Base-by-base conservation (phyloP, 1,140 invertebrate genomes). In the Drosophila repleta region DNA sequence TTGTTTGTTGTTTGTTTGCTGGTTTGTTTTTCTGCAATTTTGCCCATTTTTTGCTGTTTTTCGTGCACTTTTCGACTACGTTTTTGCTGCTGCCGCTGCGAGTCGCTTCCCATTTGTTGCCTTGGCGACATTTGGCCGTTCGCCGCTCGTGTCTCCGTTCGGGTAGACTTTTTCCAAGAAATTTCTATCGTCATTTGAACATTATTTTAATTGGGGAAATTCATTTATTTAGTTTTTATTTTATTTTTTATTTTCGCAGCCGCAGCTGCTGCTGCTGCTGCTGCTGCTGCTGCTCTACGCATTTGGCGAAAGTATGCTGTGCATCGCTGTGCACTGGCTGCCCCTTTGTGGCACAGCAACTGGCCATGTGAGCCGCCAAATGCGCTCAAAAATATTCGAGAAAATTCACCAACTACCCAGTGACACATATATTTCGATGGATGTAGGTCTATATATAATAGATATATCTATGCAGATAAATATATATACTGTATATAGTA, bases 141-240 rank as follows among this genome's bases (percentile, higher is more conserved):
- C 13, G 51, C 32, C 17, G 48, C 51, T 46, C n/a, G 32, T 11
- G 32, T 11, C 24, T 45, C 29, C 35, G 4, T n/a, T n/a, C 69
- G 57, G 70, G 64, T 63, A 67, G 60, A 79, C 66, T 74, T 81
- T 73, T 85, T 85, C 74, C 81, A 64, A 85, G 81, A 87, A 85
- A 85, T 85, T 85, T 87, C 77, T 78, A 69, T 60, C 51, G 74
- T 61, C 79, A 82, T 60, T 74, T 74, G 43, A 61, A 66, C 58
- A 65, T 76, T 77, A 80, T 77, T 85, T 78, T 85, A 87, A 87
- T 85, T 85, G 81, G 81, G 76, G 81, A 85, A 85, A 85, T 72
- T 87, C 60, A 32, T 63, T 61, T 63, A 39, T 66, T 73, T 49
- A 29, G 55, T 71, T 64, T 72, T 48, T 49, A 41, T 56, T 63